These are phyloP conservation scores for Eudyptes chrysolophus DNA, from an alignment of 2,113 vertebrate genomes.

Conservation along the genomic window DNA sequence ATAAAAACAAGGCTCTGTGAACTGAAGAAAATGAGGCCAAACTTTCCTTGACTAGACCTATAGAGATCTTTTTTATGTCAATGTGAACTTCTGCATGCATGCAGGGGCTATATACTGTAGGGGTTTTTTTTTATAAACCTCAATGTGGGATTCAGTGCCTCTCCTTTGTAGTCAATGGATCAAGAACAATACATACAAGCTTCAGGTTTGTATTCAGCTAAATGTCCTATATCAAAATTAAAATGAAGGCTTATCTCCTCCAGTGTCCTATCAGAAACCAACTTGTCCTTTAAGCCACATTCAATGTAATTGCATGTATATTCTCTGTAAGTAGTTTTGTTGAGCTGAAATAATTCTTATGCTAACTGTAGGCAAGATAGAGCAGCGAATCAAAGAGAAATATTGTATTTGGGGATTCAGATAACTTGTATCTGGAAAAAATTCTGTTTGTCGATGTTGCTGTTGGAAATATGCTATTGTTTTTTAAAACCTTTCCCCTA, in stretches of 20 bases:
- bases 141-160: background rate
- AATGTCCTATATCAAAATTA: background rate
- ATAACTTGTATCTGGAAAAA: background rate
- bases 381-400: background rate
- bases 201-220: background rate
- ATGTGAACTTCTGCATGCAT: background rate
- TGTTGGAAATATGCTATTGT: background rate
- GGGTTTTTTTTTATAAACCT: background rate
- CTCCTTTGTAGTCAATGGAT: background rate
- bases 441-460: background rate
- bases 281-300: background rate
- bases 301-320: background rate
- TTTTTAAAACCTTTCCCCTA: background rate
- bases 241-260: background rate
- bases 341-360: background rate
- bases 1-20: background rate
- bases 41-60: background rate
- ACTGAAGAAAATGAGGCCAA: background rate
- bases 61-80: background rate
- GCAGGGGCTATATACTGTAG: background rate
- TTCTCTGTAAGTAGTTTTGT: background rate
- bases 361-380: background rate
- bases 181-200: background rate
- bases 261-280: background rate
- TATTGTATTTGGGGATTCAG: background rate